A percentile compares a stretch with the other conserved stretches of the same genome.
These are phyloP conservation scores for Tachina grossa DNA, from an alignment of 2,888 invertebrate species.

Conservation along the genomic window DNA sequence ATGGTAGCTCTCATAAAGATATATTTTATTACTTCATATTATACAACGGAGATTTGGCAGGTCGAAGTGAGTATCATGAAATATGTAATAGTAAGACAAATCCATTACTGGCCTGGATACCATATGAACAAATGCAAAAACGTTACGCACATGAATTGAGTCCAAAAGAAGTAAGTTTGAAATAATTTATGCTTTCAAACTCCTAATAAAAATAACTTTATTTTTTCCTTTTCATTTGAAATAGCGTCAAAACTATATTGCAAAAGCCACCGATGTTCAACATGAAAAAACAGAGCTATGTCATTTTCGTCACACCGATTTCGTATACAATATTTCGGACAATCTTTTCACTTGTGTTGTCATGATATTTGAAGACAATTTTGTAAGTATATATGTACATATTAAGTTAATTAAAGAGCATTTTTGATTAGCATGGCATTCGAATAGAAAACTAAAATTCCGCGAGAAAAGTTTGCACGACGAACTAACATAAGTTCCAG, in stretches of 20 bases:
- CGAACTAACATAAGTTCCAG: too few relatives aligned
- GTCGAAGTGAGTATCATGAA: slow-evolving; percentile 75
- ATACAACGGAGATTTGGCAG: slow-evolving; percentile 77
- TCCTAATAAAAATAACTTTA: background rate
- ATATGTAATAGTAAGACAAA: slow-evolving; percentile 74
- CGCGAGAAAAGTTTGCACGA: too few relatives aligned
- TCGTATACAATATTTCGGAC: slow-evolving; percentile 76
- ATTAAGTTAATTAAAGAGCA: background rate
- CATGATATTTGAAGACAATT: slow-evolving; percentile 81
- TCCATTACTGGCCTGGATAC: slow-evolving; percentile 78
- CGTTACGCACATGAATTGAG: slow-evolving; percentile 76
- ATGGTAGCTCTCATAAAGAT: slow-evolving; percentile 75
- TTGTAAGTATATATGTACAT: slow-evolving; percentile 75
- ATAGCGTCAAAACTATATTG: slow-evolving; percentile 78
- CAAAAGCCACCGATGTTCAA: slow-evolving; percentile 78
- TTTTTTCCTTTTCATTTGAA: background rate
- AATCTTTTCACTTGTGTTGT: slow-evolving; percentile 78
- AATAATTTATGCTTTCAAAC: background rate
- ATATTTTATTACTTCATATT: slow-evolving; percentile 78
- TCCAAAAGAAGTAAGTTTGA: slow-evolving; percentile 76
- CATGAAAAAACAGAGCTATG: slow-evolving; percentile 79
- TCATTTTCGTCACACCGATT: slow-evolving; percentile 78
- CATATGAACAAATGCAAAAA: slow-evolving; percentile 75
- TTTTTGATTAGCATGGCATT: background rate
- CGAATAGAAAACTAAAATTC: background rate